phyloP scores from a whole-genome alignment of 1,140 invertebrate species.

The Charaxes varanes region DNA sequence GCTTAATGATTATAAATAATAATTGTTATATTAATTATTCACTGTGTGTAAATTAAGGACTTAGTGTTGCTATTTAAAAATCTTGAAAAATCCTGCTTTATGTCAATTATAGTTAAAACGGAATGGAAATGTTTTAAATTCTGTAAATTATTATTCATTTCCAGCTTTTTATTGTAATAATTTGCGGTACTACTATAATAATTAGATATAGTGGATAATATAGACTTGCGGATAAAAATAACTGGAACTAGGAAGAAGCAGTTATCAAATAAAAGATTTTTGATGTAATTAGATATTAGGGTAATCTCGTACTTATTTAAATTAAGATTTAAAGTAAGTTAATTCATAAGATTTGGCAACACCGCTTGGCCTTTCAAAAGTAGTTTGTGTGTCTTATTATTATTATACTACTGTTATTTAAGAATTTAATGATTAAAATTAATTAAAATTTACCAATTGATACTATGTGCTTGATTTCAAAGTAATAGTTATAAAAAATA shows the following conservation, averaged over 20 bases:
- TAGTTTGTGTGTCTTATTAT: constrained; percentile 64
- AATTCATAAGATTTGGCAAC: constrained; percentile 60
- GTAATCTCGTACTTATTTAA: constrained; percentile 47
- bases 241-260: too few relatives aligned
- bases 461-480: constrained; percentile 46
- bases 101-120: constrained; percentile 67
- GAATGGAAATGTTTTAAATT: constrained; percentile 38
- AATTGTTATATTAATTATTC: too few relatives aligned
- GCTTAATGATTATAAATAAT: constrained; percentile 9
- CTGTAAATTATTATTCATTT: constrained; percentile 44
- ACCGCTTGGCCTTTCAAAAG: constrained; percentile 72
- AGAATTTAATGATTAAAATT: constrained; percentile 32
- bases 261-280: too few relatives aligned
- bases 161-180: constrained; percentile 27
- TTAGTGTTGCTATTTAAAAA: constrained; percentile 11
- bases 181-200: constrained; percentile 33
- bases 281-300: constrained; percentile 19
- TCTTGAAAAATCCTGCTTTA: constrained; percentile 49
- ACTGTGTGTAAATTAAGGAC: too few relatives aligned
- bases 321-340: constrained; percentile 23
- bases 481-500: constrained; percentile 29
- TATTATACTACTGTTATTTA: constrained; percentile 50
- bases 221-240: too few relatives aligned
- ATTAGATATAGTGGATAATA: too few relatives aligned
- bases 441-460: constrained; percentile 46